phyloP scores from a whole-genome alignment of 2,113 vertebrate species.

The Raja brachyura region DNA sequence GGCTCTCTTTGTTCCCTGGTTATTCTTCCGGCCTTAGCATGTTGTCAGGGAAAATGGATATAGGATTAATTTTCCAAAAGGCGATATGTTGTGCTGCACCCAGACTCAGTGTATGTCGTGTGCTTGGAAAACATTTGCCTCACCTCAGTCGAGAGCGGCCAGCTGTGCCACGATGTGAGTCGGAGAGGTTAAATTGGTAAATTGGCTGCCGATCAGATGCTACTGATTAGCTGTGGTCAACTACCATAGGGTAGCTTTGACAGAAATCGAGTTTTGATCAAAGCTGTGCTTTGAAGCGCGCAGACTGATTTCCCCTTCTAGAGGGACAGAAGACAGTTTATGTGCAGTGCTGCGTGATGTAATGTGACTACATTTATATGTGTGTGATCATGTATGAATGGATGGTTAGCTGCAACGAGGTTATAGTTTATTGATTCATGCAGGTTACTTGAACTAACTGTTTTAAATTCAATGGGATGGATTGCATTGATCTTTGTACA shows the following conservation, averaged over 20 bases:
- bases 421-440: background rate
- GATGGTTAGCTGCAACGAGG: background rate
- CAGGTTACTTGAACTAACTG: background rate
- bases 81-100: background rate
- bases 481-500: too few relatives aligned
- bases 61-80: background rate
- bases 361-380: background rate
- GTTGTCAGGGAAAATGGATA: too few relatives aligned
- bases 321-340: background rate
- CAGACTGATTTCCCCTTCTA: background rate
- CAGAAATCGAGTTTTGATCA: background rate
- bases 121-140: background rate
- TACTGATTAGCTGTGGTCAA: background rate
- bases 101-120: background rate
- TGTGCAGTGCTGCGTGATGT: background rate
- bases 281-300: background rate
- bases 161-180: background rate
- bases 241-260: background rate
- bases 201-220: background rate
- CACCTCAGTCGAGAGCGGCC: background rate
- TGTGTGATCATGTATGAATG: background rate
- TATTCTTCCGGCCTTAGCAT: too few relatives aligned
- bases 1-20: background rate
- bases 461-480: background rate
- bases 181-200: background rate